Evolutionary conservation across 2,888 invertebrate genomes (phyloP).

Genomic region (Mimachlamys varia): DNA sequence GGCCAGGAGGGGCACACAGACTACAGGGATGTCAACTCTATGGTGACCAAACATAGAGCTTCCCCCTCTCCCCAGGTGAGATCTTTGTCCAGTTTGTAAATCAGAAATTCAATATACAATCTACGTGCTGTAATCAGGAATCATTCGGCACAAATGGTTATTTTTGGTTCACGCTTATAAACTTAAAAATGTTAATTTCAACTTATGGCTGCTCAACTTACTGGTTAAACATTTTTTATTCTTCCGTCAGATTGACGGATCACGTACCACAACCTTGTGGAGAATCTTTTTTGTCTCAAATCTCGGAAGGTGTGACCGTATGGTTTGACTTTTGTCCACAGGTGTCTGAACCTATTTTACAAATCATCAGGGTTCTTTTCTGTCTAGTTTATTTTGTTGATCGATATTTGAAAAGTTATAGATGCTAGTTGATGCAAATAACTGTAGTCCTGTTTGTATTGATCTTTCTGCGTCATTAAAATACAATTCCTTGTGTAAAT

Average conservation of each 20-base stretch:
- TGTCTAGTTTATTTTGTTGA: neutral
- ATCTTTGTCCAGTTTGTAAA: neutral
- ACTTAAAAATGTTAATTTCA: neutral
- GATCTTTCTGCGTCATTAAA: too few species aligned
- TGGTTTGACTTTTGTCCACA: too few species aligned
- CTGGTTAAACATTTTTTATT: neutral
- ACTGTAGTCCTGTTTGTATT: neutral
- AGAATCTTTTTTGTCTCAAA: too few species aligned
- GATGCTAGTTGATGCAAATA: neutral
- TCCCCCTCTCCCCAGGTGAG: neutral
- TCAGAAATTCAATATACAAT: neutral
- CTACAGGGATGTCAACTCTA: neutral
- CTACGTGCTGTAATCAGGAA: neutral
- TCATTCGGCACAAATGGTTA: neutral
- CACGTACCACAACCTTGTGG: neutral
- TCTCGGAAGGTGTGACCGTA: too few species aligned
- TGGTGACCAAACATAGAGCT: neutral
- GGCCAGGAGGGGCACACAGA: constrained; percentile 19
- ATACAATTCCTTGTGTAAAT: neutral
- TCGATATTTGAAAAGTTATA: neutral
- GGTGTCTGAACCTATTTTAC: neutral
- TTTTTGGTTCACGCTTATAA: neutral
- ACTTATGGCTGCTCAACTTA: neutral
- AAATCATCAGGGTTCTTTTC: neutral
- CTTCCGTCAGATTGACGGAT: neutral